Percentiles rank a stretch among this genome's conserved stretches.
Evolutionary conservation across 64 coral and sea anemone genomes (phyloP).

Genomic region (Orbicella faveolata): DNA sequence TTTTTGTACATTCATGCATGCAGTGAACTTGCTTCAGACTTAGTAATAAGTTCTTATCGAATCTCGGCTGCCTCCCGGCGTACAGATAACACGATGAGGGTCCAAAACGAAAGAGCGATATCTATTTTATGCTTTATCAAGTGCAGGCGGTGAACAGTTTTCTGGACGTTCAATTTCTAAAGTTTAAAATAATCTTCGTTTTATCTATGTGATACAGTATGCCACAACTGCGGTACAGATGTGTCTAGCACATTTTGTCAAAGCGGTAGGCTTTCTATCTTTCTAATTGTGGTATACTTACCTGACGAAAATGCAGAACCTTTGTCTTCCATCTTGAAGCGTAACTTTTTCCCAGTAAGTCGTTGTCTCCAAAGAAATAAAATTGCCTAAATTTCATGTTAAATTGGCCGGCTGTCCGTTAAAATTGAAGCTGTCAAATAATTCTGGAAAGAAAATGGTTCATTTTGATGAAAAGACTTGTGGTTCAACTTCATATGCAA

Average conservation of each 20-base stretch:
- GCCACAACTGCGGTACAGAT: background rate
- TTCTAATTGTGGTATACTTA: no score
- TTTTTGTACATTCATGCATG: no score
- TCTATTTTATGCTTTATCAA: background rate
- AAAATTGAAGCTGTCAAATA: background rate
- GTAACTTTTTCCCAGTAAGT: no score
- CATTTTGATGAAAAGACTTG: no score
- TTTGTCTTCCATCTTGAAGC: background rate
- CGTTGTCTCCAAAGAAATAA: background rate
- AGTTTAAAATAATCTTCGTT: background rate
- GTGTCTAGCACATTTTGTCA: background rate
- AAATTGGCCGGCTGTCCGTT: slow-evolving; percentile 1
- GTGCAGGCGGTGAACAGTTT: background rate
- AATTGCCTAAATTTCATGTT: background rate
- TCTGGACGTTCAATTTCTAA: background rate
- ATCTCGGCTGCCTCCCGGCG: no score
- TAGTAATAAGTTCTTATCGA: no score
- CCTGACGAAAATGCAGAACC: background rate
- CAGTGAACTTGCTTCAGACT: no score
- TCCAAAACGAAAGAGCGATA: background rate
- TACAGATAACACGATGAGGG: no score
- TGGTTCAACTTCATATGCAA: no score
- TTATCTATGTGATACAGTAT: background rate
- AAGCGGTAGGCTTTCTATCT: background rate
- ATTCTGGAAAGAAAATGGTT: background rate